Conservation (phyloP, 2,888 invertebrate genomes). For the Chrysolina americana region DNA sequence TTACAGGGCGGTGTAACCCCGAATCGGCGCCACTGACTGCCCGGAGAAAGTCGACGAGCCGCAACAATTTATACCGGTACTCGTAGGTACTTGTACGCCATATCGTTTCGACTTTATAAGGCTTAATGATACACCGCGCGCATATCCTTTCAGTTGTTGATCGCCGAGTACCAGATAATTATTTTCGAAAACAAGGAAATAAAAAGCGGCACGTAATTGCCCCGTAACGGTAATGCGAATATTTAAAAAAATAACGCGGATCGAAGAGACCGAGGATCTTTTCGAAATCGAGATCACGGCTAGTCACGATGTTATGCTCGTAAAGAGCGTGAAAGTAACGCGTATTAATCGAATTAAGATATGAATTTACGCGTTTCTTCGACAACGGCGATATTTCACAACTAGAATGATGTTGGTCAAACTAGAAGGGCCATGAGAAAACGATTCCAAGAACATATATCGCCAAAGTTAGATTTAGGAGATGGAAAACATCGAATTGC, state of each 20-base stretch:
- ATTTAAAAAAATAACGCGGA: neutral
- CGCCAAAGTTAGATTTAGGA: too few species aligned
- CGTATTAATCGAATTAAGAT: too few species aligned
- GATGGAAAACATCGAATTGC: too few species aligned
- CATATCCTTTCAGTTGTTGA: slow-evolving; percentile 8
- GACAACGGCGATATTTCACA: too few species aligned
- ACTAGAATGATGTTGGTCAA: too few species aligned
- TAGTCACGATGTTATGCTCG: neutral
- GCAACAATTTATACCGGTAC: slow-evolving; percentile 29
- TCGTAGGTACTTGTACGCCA: slow-evolving; percentile 15
- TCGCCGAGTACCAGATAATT: slow-evolving; percentile 9
- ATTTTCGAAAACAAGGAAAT: slow-evolving; percentile 24
- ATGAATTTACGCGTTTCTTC: neutral
- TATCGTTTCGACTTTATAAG: slow-evolving; percentile 23
- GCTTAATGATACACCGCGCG: slow-evolving; percentile 17
- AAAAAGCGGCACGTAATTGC: slow-evolving; percentile 9
- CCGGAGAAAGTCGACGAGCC: slow-evolving; percentile 26
- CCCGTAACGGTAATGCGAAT: slow-evolving; percentile 4
- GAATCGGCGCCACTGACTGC: slow-evolving; percentile 15
- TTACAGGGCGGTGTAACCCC: too few species aligned
- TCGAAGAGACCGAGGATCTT: neutral
- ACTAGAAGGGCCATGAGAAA: too few species aligned
- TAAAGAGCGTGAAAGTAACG: neutral
- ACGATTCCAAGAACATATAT: too few species aligned
- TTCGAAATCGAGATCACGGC: neutral